Evolutionary conservation across 23 tunicate species (phyloP), one percentile per base, ranked within the genome.

Genomic region (Clavelina lepadiformis): DNA sequence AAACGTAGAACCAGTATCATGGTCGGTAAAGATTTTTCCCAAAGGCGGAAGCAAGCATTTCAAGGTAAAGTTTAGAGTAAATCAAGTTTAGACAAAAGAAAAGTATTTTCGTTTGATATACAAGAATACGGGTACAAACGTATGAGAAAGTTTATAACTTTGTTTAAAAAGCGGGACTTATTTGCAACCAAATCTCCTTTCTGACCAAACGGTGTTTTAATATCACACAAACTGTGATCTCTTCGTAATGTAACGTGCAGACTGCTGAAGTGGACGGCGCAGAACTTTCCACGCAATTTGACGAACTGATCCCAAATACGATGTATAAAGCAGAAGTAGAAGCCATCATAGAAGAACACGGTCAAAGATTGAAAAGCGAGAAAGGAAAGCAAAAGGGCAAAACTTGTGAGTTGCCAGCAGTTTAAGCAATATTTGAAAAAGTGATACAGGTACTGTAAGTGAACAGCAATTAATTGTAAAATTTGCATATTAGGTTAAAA

Each of bases 301-400:
- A n/a, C n/a, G n/a, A n/a, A n/a, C 46, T 80, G 28, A 35, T 20
- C 26, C 95, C 95, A 15, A 35, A 51, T 41, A 77, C 95, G 15
- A 54, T 15, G 28, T 86, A 86, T 59, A 51, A 29, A 0, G 56
- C 66, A 4, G 65, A 77, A 57, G 95, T 86, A 20, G 37, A 35
- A 1, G 82, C 69, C 1, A 68, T 65, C 31, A 77, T 86, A 3
- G 34, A 3, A 11, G 80, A 74, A 34, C 61, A 62, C 25, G 80
- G 65, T 21, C 31, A 45, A 25, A 57, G 46, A 2, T 77, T 77
- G 34, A 46, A 33, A 66, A 69, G 79, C 33, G 76, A 70, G 2
- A 61, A 18, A 29, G 91, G 81, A 23, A 49, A 55, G 11, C 28
- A 67, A 0, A 41, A 32, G 36, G 78, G 52, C 45, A 45, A 29